Base-by-base conservation (phyloP, 2,113 vertebrate species). In the Labeo rohita region DNA sequence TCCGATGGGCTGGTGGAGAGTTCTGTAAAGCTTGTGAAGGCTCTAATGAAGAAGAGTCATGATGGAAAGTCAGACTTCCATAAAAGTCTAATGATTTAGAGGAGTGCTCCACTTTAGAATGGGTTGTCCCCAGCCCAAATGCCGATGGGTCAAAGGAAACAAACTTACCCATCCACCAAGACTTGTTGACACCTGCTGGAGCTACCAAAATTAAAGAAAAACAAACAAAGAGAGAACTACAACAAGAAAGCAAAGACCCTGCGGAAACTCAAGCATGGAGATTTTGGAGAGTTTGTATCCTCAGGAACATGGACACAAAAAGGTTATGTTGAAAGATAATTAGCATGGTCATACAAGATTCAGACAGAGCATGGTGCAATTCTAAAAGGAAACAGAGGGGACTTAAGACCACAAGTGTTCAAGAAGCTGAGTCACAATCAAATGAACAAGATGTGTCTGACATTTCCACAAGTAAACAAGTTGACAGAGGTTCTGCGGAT, bases 121-220 rank as follows among this genome's bases (percentile, higher is more conserved):
- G 86, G 84, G 3, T 39, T 88, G 21, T 89, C 84, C 0, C 89
- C 87, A 84, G 84, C 87, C 6, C 89, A 88, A 16, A 88, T 86
- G 87, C 34, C 88, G 45, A 84, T 90, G 88, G 89, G 76, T 23
- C 21, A 18, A 21, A 4, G n/a, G 18, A 83, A 11, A 84, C 74
- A 10, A 86, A 89, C 28, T 50, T 86, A 8, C 49, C 85, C 6
- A 66, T 89, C 2, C 50, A 76, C 16, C 49, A 88, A 18, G 81
- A 88, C 4, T 34, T 89, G 50, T 11, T 86, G 49, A 85, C 77
- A 61, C 83, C 85, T n/a, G 80, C 73, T 45, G 87, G 70, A 6
- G 66, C 77, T 68, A 54, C 72, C 65, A 79, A 79, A 79, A 52
- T 88, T 39, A 86, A 79, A 79, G 3, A 88, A 79, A n/a, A 11